Percentiles rank a stretch among this genome's conserved stretches.
phyloP scores from a whole-genome alignment of 2,797 vertebrate species.

The Sciurus carolinensis region DNA sequence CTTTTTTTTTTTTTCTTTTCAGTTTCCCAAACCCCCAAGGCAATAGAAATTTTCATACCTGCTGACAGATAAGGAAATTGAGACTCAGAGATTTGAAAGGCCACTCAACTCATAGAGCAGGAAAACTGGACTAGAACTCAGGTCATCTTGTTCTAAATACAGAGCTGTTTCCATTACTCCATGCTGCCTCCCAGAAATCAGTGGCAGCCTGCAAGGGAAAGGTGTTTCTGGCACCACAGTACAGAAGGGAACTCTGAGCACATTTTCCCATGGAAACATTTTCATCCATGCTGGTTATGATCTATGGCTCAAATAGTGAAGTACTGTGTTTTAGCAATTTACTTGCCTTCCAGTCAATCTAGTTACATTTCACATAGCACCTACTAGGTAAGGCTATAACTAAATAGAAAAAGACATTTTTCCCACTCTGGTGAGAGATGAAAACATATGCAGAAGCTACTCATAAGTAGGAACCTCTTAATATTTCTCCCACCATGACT shows the following conservation, averaged over 20 bases:
- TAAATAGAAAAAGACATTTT: not conserved
- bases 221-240: slow-evolving; percentile 75
- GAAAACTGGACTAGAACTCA: slow-evolving; percentile 43
- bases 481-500: not conserved
- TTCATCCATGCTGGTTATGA: not conserved
- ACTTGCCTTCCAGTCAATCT: not conserved
- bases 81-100: slow-evolving; percentile 39
- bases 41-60: slow-evolving; percentile 21
- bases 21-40: not conserved
- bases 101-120: slow-evolving; percentile 17
- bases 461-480: not conserved
- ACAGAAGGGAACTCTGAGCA: slow-evolving; percentile 74
- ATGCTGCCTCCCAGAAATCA: slow-evolving; percentile 19
- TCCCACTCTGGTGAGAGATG: not conserved
- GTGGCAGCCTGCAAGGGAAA: slow-evolving; percentile 55
- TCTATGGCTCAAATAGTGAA: slow-evolving; percentile 27
- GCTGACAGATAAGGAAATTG: slow-evolving; percentile 60
- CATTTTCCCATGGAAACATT: slow-evolving; percentile 82
- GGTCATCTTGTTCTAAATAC: slow-evolving; percentile 59
- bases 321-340: slow-evolving; percentile 47
- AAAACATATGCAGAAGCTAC: not conserved
- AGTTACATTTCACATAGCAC: not conserved
- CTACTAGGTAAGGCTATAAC: not conserved
- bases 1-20: slow-evolving; percentile 4
- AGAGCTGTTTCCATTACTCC: slow-evolving; percentile 69